Evolutionary conservation across 1,140 invertebrate species (phyloP).

Genomic region (Drosophila teissieri): DNA sequence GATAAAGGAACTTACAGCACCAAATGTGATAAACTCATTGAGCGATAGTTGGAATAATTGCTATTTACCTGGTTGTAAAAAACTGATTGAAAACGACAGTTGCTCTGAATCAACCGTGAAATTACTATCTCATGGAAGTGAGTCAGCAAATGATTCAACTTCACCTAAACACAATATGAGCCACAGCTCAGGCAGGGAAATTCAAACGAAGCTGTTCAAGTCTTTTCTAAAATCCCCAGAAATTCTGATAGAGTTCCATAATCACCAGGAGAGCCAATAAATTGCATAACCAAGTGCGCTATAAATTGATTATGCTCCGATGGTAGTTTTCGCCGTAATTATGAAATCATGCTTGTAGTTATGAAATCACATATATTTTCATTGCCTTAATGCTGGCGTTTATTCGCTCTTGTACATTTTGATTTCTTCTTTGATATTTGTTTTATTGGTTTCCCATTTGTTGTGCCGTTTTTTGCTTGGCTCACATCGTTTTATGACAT

Average conservation of each 20-base stretch:
- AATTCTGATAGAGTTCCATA: slow-evolving; percentile 8
- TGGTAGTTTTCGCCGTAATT: slow-evolving; percentile 28
- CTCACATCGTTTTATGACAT: slow-evolving; percentile 53
- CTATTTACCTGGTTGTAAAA: not conserved
- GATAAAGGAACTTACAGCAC: slow-evolving; percentile 2
- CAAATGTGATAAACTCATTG: not conserved
- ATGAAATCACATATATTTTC: slow-evolving; percentile 47
- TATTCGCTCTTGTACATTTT: slow-evolving; percentile 20
- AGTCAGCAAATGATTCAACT: not conserved
- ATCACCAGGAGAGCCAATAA: slow-evolving; percentile 7
- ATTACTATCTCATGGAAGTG: not conserved
- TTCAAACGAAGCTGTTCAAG: not conserved
- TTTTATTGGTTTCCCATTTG: slow-evolving; percentile 73
- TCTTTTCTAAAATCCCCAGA: not conserved
- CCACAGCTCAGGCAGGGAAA: too few relatives aligned
- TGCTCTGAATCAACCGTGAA: not conserved
- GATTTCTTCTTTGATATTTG: slow-evolving; percentile 71
- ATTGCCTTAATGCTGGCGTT: slow-evolving; percentile 36
- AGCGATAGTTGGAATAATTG: not conserved
- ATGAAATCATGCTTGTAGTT: slow-evolving; percentile 30
- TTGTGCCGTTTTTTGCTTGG: slow-evolving; percentile 27
- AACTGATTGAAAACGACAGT: slow-evolving; percentile 7
- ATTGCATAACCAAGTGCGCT: slow-evolving; percentile 21
- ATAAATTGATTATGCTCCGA: slow-evolving; percentile 30
- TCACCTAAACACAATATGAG: too few relatives aligned